Evolutionary conservation across 2,888 invertebrate genomes (phyloP).

Genomic region (Rhamphomyia laevipes): DNA sequence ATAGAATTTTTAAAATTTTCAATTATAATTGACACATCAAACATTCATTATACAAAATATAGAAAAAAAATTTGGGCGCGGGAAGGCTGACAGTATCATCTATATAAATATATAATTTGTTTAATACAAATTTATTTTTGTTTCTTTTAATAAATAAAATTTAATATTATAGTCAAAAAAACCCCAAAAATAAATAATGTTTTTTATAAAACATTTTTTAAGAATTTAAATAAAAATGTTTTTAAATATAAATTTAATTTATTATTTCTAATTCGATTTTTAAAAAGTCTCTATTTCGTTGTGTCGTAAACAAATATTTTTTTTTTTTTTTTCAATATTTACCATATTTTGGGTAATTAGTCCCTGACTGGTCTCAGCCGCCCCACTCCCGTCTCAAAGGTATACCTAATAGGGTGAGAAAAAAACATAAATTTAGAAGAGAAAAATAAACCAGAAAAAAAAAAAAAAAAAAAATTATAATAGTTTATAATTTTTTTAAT

Average conservation of each 20-base stretch:
- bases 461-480: background rate
- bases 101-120: too few species aligned
- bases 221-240: too few species aligned
- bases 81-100: constrained; percentile 26
- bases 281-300: constrained; percentile 1
- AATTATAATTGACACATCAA: too few species aligned
- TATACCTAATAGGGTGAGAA: constrained; percentile 38
- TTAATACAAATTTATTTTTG: too few species aligned
- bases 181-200: too few species aligned
- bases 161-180: too few species aligned
- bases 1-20: too few species aligned
- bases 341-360: constrained; percentile 42
- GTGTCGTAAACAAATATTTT: too few species aligned
- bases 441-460: constrained; percentile 11
- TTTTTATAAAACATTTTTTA: too few species aligned
- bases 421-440: constrained; percentile 17
- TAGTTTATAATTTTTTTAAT: background rate
- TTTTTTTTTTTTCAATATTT: constrained; percentile 28
- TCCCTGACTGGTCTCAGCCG: constrained; percentile 42
- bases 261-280: constrained; percentile 4
- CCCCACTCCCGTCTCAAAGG: constrained; percentile 43
- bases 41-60: too few species aligned
- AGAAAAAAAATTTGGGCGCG: constrained; percentile 23
- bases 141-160: too few species aligned
- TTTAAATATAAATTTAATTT: background rate